Evolutionary conservation across 2,113 vertebrate genomes (phyloP).

Genomic region (Patagioenas fasciata): DNA sequence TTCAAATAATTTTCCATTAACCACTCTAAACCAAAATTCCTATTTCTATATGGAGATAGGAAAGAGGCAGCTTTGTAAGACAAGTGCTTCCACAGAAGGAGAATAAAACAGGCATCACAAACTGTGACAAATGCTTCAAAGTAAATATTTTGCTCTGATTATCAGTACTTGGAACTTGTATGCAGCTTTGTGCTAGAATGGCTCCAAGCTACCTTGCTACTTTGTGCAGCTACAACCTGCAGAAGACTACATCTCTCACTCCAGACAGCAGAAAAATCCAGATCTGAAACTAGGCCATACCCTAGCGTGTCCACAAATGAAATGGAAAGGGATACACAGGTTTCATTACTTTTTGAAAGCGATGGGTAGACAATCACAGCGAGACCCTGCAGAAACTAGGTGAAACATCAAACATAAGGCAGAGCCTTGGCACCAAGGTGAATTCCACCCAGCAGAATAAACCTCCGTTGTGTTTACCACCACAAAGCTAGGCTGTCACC

Average conservation of each 20-base stretch:
- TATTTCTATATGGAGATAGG: background rate
- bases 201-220: background rate
- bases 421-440: background rate
- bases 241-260: background rate
- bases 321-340: background rate
- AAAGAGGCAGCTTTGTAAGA: background rate
- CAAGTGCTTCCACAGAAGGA: background rate
- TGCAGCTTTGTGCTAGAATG: background rate
- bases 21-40: background rate
- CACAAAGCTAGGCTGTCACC: background rate
- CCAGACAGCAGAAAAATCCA: background rate
- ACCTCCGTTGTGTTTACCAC: background rate
- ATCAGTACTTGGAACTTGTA: background rate
- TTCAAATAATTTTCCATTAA: background rate
- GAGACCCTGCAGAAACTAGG: background rate
- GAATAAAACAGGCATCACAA: background rate
- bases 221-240: background rate
- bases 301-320: background rate
- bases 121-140: background rate
- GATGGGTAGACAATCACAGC: background rate
- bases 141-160: background rate
- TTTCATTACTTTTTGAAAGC: background rate
- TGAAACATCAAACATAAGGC: background rate
- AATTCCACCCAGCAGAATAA: background rate
- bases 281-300: background rate